These are phyloP conservation scores for Archivesica marissinica DNA, from an alignment of 1,140 invertebrate species.

Conservation along the genomic window DNA sequence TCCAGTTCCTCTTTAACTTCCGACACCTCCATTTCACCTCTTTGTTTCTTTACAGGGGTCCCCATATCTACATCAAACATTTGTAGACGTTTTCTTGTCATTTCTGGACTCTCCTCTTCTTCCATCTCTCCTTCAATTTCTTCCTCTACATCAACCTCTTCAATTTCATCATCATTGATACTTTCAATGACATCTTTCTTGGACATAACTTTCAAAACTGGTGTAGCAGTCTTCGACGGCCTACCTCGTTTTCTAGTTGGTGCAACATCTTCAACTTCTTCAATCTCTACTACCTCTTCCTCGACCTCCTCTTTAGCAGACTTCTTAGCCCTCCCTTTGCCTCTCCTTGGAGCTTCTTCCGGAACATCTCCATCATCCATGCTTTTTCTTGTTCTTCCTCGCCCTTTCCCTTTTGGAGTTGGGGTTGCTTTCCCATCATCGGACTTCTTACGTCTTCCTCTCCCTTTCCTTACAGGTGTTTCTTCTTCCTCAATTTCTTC, in stretches of 20 bases:
- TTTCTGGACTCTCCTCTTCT: slow-evolving; percentile 35
- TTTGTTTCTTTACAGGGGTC: slow-evolving; percentile 58
- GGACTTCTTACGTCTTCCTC: slow-evolving; percentile 54
- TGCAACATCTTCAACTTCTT: slow-evolving; percentile 30
- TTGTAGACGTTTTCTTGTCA: slow-evolving; percentile 24
- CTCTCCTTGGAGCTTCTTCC: slow-evolving; percentile 35
- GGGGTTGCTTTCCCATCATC: slow-evolving; percentile 45
- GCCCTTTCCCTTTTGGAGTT: slow-evolving; percentile 43
- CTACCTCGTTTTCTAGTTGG: slow-evolving; percentile 49
- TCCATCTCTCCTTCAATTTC: slow-evolving; percentile 3
- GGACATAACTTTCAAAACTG: background rate
- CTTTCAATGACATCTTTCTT: slow-evolving; percentile 24
- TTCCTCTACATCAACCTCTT: slow-evolving; percentile 56
- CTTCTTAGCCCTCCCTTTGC: slow-evolving; percentile 50
- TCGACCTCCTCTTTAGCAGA: slow-evolving; percentile 53
- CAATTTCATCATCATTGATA: slow-evolving; percentile 32
- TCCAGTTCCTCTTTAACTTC: slow-evolving; percentile 41
- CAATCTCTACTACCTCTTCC: slow-evolving; percentile 50
- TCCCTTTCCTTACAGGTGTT: slow-evolving; percentile 46
- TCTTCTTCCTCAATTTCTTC: slow-evolving; percentile 55
- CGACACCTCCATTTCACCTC: slow-evolving; percentile 44
- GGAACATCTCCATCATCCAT: slow-evolving; percentile 49
- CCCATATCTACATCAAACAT: slow-evolving; percentile 41
- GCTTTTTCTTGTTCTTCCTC: slow-evolving; percentile 34
- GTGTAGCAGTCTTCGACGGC: slow-evolving; percentile 11